These are phyloP conservation scores for Ctenopoma multispine DNA, from an alignment of 2,797 vertebrate genomes.

Conservation along the genomic window DNA sequence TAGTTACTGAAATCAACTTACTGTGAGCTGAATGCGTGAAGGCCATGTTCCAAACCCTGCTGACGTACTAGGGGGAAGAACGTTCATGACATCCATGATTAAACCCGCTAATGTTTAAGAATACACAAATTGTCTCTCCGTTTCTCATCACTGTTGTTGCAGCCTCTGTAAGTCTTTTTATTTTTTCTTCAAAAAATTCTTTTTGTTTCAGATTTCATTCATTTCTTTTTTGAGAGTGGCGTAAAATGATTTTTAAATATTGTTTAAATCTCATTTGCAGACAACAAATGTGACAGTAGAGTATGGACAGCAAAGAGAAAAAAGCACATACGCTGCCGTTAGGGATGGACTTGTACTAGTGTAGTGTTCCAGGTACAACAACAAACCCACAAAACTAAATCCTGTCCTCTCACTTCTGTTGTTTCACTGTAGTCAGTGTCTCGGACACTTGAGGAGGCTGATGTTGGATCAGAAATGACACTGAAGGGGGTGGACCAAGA, in stretches of 20 bases:
- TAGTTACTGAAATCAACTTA: neutral
- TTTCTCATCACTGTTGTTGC: neutral
- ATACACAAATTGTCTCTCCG: neutral
- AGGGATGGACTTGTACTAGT: too few relatives aligned
- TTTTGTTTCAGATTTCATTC: too few relatives aligned
- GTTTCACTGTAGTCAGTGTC: constrained; percentile 69
- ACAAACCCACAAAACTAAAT: constrained; percentile 16
- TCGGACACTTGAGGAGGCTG: constrained; percentile 49
- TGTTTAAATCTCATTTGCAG: too few relatives aligned
- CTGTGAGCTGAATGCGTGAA: constrained; percentile 1
- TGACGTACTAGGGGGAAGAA: neutral
- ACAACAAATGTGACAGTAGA: constrained; percentile 15
- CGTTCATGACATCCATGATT: neutral
- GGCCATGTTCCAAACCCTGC: neutral
- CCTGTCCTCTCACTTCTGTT: neutral
- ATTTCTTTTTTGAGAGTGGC: too few relatives aligned
- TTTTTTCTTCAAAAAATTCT: too few relatives aligned
- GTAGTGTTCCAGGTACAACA: neutral
- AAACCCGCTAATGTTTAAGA: neutral
- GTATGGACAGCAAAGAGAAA: too few relatives aligned
- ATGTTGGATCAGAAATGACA: constrained; percentile 3
- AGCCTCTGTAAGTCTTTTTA: too few relatives aligned
- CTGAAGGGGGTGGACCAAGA: constrained; percentile 17
- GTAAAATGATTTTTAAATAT: too few relatives aligned
- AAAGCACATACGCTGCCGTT: constrained; percentile 3